Conservation (phyloP, 2,797 vertebrate genomes). For the Botia almorhae region DNA sequence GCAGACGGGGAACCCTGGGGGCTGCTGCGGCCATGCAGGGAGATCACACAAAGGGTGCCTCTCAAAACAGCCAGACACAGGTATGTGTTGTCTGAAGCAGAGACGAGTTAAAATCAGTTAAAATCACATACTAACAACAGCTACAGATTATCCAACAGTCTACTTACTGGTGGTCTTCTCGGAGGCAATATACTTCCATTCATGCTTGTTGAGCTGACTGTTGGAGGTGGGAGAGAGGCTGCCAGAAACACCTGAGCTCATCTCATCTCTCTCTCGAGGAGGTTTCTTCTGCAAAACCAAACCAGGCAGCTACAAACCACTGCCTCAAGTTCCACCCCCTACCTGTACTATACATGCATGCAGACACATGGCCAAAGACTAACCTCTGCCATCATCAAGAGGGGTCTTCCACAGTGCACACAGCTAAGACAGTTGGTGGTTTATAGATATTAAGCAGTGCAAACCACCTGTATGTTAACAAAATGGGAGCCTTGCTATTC, state of each 20-base stretch:
- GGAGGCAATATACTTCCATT: conserved; percentile 98
- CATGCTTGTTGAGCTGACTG: conserved; percentile 85
- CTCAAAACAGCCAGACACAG: conserved; percentile 96
- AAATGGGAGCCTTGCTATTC: conserved; percentile 27
- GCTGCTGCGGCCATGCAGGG: conserved; percentile 91
- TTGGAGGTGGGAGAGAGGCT: conserved; percentile 87
- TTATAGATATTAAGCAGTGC: not conserved
- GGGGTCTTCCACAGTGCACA: conserved; percentile 11
- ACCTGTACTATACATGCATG: conserved; percentile 19
- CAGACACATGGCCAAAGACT: not conserved
- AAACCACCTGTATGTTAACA: not conserved
- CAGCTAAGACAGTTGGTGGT: not conserved
- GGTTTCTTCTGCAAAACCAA: conserved; percentile 98
- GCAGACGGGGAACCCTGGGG: conserved; percentile 91
- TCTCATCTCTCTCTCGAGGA: conserved; percentile 91
- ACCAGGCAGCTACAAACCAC: conserved; percentile 89
- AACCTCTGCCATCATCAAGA: not conserved
- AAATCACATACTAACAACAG: not conserved
- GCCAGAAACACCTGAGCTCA: conserved; percentile 89
- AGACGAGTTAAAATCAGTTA: not conserved
- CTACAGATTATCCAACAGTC: not conserved
- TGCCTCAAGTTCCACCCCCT: conserved; percentile 62
- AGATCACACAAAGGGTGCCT: conserved; percentile 91
- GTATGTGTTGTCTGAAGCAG: conserved; percentile 87
- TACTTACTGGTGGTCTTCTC: conserved; percentile 95